Evolutionary conservation across 2,888 invertebrate species (phyloP), one percentile per base, ranked within the genome.

Genomic region (Mimumesa dahlbomi): DNA sequence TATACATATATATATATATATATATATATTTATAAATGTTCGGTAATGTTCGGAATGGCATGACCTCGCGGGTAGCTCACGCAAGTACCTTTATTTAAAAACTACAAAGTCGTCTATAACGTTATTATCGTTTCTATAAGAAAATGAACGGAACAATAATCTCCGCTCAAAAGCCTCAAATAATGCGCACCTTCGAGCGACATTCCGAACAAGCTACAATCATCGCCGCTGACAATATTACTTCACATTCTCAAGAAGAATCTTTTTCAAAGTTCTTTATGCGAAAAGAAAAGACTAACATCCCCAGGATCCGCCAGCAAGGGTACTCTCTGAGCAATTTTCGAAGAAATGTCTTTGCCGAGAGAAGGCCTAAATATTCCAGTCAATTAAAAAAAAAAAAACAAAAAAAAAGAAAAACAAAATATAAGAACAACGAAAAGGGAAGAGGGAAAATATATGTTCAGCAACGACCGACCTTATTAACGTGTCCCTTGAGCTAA

Each of bases 311-410:
- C 67, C 72, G 62, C 56, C 68, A 48, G 61, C 66, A 6, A 63
- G 11, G 31, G 58, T 50, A 43, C 54, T 67, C 63, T 71, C 53
- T 65, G 66, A 79, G 66, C 69, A 79, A 70, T 64, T 71, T 71
- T 70, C 68, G 53, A 52, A 69, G 56, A 73, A 75, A 46, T 54
- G 70, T 63, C 50, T 75, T 79, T 69, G 45, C 69, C 62, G 50
- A 79, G 79, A 79, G 71, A 76, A 74, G 64, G 65, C 40, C 52
- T 62, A 67, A 43, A 42, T 57, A 57, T 48, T 56, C 54, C 62
- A 76, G 46, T 67, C 53, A 22, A 69, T 74, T 66, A 22, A 16
- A 21, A 34, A 50, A 46, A 67, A 50, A n/a, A 46, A 29, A 57
- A 58, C n/a, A n/a, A 58, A 9, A 11, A 49, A 52, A 43, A 34